phyloP scores from a whole-genome alignment of 2,888 invertebrate genomes.

The Boloria euphrosyne region DNA sequence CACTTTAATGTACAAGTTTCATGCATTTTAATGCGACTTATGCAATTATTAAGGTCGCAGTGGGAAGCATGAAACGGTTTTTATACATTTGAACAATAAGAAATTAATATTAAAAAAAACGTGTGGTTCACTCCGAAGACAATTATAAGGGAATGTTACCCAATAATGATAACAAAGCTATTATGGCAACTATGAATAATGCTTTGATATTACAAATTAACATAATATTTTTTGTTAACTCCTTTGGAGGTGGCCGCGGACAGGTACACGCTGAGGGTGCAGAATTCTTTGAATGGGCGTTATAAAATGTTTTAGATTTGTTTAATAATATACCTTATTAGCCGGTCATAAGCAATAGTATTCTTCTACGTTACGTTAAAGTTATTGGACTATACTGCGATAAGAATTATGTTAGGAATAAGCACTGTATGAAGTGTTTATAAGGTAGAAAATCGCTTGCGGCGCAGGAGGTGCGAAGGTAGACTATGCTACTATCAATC shows the following conservation, averaged over 20 bases:
- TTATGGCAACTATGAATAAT: slow-evolving; percentile 78
- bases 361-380: slow-evolving; percentile 36
- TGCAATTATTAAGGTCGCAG: slow-evolving; percentile 41
- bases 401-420: slow-evolving; percentile 38
- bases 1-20: slow-evolving; percentile 34
- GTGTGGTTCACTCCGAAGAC: slow-evolving; percentile 50
- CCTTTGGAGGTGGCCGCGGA: slow-evolving; percentile 78
- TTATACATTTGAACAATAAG: slow-evolving; percentile 42
- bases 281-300: slow-evolving; percentile 79
- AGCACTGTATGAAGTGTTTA: slow-evolving; percentile 40
- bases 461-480: slow-evolving; percentile 63
- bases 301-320: slow-evolving; percentile 42
- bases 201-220: slow-evolving; percentile 75
- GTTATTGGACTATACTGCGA: slow-evolving; percentile 47
- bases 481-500: slow-evolving; percentile 77
- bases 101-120: slow-evolving; percentile 54
- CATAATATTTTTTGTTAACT: slow-evolving; percentile 78
- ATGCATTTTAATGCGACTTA: slow-evolving; percentile 31
- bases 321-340: slow-evolving; percentile 44
- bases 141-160: slow-evolving; percentile 68
- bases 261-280: slow-evolving; percentile 80
- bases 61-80: slow-evolving; percentile 58
- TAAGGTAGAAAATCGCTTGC: slow-evolving; percentile 49
- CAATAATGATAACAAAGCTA: slow-evolving; percentile 80
- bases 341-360: slow-evolving; percentile 43